Percentiles rank a stretch among this genome's conserved stretches.
Conservation (phyloP, 2,797 vertebrate genomes). For the Tenualosa ilisha region DNA sequence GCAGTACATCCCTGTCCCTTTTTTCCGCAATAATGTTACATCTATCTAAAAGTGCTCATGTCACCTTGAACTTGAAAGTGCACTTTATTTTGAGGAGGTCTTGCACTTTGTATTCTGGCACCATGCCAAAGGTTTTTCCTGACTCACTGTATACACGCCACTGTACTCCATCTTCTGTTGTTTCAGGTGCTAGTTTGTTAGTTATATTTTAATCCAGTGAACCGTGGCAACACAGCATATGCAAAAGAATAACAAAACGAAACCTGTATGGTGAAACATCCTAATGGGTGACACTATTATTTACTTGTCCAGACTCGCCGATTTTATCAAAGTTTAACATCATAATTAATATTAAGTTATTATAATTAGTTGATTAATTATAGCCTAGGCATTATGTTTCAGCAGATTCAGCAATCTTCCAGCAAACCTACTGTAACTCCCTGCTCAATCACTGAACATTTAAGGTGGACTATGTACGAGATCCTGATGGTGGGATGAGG, state of each 20-base stretch:
- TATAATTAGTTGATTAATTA: too few relatives aligned
- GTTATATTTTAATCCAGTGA: slow-evolving; percentile 5
- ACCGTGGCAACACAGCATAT: neutral
- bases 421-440: neutral
- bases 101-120: neutral
- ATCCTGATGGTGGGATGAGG: too few relatives aligned
- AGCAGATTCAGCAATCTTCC: too few relatives aligned
- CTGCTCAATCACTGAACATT: too few relatives aligned
- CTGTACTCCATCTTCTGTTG: neutral
- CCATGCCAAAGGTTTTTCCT: neutral
- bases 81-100: neutral
- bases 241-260: neutral
- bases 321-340: too few relatives aligned
- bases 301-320: too few relatives aligned
- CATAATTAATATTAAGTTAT: too few relatives aligned
- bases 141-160: neutral
- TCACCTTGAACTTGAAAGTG: neutral
- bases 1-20: neutral
- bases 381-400: too few relatives aligned
- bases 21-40: neutral
- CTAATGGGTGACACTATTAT: too few relatives aligned
- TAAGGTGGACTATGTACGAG: too few relatives aligned
- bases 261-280: too few relatives aligned
- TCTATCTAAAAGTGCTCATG: neutral
- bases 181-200: neutral